A percentile compares a stretch with the other conserved stretches of the same genome.
These are phyloP conservation scores for Paramormyrops hopkinsi DNA, from an alignment of 2,797 vertebrate species.

Conservation along the genomic window DNA sequence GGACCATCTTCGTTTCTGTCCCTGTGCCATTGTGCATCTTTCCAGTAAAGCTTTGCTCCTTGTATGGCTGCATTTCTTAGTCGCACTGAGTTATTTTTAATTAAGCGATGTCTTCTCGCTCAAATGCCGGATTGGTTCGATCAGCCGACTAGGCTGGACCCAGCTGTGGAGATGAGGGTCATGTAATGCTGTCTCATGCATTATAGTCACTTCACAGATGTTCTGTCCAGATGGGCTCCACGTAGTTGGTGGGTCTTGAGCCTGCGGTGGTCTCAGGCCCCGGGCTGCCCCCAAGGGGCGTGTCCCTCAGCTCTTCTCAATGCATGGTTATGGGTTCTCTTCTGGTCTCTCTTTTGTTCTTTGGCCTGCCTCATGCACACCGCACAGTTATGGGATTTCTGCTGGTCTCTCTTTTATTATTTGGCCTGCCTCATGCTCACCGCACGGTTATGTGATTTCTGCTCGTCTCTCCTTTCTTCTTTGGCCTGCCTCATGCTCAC, in stretches of 20 bases:
- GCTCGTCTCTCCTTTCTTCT: no score
- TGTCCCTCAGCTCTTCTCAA: background rate
- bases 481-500: background rate
- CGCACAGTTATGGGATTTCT: background rate
- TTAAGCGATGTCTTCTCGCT: background rate
- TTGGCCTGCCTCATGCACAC: background rate
- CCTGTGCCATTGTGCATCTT: background rate
- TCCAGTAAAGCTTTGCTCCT: background rate
- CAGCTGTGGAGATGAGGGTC: background rate
- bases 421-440: background rate
- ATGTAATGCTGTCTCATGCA: background rate
- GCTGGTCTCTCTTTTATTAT: background rate
- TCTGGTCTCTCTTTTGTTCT: background rate
- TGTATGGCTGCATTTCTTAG: background rate
- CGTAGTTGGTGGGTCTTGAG: background rate
- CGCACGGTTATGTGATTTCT: no score
- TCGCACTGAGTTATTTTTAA: background rate
- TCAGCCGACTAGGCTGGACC: background rate
- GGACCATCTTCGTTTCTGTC: background rate
- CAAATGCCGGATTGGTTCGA: background rate
- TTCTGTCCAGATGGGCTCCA: background rate
- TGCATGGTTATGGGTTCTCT: background rate
- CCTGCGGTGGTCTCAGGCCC: background rate
- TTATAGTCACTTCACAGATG: background rate
- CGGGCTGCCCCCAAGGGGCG: background rate